phyloP scores from a whole-genome alignment of 1,140 invertebrate genomes.

The Neotoxoptera formosana region DNA sequence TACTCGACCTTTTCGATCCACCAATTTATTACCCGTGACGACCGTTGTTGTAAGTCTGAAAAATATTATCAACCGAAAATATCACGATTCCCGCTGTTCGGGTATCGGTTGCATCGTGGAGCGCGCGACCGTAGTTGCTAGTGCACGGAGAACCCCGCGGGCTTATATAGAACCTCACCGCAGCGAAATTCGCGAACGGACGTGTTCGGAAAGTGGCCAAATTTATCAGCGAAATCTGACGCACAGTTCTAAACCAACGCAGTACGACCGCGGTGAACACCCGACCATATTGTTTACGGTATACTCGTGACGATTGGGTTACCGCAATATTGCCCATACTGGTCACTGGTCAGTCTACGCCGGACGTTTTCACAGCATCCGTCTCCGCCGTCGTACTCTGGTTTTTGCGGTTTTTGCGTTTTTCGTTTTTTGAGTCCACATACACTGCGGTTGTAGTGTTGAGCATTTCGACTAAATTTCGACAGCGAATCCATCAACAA shows the following conservation, averaged over 20 bases:
- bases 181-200: background rate
- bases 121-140: background rate
- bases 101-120: background rate
- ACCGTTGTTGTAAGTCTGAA: background rate
- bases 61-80: background rate
- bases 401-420: background rate
- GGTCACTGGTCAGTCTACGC: background rate
- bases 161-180: background rate
- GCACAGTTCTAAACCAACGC: background rate
- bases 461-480: background rate
- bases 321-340: background rate
- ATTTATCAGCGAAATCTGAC: background rate
- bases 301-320: background rate
- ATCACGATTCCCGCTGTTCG: background rate
- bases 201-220: background rate
- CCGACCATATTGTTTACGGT: background rate
- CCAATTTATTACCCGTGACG: no score
- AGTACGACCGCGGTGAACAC: background rate
- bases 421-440: background rate
- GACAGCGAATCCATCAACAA: background rate
- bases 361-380: background rate
- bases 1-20: background rate
- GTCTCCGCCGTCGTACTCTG: background rate
- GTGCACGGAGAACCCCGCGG: no score
- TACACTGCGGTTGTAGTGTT: background rate